Percentiles rank a stretch among this genome's conserved stretches.
Evolutionary conservation across 2,888 invertebrate genomes (phyloP).

Genomic region (Belgica antarctica): DNA sequence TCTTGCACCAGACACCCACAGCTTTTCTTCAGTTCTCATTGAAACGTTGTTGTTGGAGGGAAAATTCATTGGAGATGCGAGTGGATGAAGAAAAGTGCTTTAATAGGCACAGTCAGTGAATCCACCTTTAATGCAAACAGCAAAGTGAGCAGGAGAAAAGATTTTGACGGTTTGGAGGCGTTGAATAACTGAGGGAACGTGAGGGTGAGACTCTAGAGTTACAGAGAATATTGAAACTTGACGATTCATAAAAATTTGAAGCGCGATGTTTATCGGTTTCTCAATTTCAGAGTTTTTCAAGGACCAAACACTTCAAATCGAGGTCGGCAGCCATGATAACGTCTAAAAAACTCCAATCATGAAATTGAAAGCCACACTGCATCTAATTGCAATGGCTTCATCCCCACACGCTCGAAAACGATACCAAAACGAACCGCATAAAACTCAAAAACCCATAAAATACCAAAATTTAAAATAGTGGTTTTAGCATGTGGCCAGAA

Average conservation of each 20-base stretch:
- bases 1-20: not conserved
- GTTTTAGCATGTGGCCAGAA: slow-evolving; percentile 41
- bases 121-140: slow-evolving; percentile 1
- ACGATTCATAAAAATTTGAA: no score
- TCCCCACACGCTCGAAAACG: not conserved
- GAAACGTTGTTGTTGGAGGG: not conserved
- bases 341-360: not conserved
- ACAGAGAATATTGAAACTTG: no score
- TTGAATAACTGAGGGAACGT: not conserved
- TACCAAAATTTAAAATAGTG: slow-evolving; percentile 39
- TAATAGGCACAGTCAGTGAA: no score
- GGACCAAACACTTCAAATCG: no score
- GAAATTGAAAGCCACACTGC: slow-evolving; percentile 18
- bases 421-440: slow-evolving; percentile 2
- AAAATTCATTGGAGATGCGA: not conserved
- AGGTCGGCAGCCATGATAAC: no score
- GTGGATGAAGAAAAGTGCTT: not conserved
- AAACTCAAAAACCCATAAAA: slow-evolving; percentile 34
- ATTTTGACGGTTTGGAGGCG: no score
- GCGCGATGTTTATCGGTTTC: no score
- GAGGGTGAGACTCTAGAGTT: no score
- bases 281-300: no score
- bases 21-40: slow-evolving; percentile 17
- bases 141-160: not conserved
- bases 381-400: slow-evolving; percentile 23